Base-by-base conservation (phyloP, 2,888 invertebrate species). In the Drosophila tanythrix region DNA sequence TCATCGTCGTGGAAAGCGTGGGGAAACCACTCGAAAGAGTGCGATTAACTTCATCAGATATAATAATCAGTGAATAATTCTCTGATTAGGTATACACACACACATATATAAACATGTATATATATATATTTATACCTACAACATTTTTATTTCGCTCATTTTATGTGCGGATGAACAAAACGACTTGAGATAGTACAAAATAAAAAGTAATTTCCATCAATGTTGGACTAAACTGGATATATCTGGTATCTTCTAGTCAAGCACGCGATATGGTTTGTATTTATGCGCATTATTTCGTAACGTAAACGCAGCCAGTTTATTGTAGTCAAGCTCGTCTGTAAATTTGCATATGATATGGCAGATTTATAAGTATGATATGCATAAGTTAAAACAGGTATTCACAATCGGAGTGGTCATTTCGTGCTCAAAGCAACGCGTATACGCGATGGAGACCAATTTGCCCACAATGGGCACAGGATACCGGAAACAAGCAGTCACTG, bases 401-500 rank as follows among this genome's bases (percentile, higher is more conserved):
- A n/a, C n/a, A 27, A 13, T 27, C 29, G 10, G 51, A 21, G 27
- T 50, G 61, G 15, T 40, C 33, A 40, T 13, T 48, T 33, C 40
- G 29, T 52, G 38, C 55, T 2, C 18, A 35, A 13, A 48, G 25
- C 21, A 18, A 2, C 3, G 11, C 69, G 71, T 63, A 72, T 72
- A 64, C 72, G 59, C 61, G 21, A 64, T 60, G 64, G 18, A 31
- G 0, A 25, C 1, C n/a, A 68, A 57, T 57, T 62, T 13, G 33
- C 31, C 33, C 33, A 33, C 11, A 33, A 62, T 59, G 35, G 5
- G 38, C 55, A 66, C 67, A 75, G 76, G 76, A 76, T 71, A 43
- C 36, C 18, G 29, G 51, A 29, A 51, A 3, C 27, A 11, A 13
- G 33, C 21, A 29, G 29, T 38, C 38, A 27, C n/a, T 21, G 25